Conservation (phyloP, 2,797 vertebrate species). For the Coccyzus lansbergi region DNA sequence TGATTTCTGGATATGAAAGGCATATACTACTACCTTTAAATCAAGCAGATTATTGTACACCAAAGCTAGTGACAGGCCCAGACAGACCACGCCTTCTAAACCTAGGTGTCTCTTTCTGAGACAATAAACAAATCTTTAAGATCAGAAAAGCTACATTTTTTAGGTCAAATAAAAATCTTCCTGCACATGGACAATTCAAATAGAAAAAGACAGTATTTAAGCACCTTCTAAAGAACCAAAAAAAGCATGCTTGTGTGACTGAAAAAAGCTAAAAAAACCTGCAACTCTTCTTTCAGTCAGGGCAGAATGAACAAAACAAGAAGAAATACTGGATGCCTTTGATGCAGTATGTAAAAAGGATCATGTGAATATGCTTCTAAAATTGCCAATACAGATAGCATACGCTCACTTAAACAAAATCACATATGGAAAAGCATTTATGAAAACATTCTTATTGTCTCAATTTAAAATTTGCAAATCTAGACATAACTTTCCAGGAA, state of each 20-base stretch:
- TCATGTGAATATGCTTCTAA: background rate
- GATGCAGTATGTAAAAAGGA: background rate
- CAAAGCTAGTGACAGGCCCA: background rate
- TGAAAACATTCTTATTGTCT: background rate
- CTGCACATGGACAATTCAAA: background rate
- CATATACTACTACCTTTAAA: background rate
- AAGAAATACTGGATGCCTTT: background rate
- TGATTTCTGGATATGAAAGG: background rate
- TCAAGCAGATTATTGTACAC: background rate
- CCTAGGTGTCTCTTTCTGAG: background rate
- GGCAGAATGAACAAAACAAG: background rate
- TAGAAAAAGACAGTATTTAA: background rate
- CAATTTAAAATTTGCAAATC: background rate
- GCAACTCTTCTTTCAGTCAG: background rate
- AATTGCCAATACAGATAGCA: background rate
- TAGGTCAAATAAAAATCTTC: background rate
- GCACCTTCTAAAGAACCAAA: background rate
- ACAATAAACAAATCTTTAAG: background rate
- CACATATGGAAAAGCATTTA: background rate
- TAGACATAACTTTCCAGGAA: background rate
- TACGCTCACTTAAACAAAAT: background rate
- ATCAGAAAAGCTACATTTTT: background rate
- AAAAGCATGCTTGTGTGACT: accelerated
- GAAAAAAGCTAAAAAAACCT: background rate
- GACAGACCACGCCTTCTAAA: background rate